Evolutionary conservation across 2,113 vertebrate genomes (phyloP).

Genomic region (Bufo bufo): DNA sequence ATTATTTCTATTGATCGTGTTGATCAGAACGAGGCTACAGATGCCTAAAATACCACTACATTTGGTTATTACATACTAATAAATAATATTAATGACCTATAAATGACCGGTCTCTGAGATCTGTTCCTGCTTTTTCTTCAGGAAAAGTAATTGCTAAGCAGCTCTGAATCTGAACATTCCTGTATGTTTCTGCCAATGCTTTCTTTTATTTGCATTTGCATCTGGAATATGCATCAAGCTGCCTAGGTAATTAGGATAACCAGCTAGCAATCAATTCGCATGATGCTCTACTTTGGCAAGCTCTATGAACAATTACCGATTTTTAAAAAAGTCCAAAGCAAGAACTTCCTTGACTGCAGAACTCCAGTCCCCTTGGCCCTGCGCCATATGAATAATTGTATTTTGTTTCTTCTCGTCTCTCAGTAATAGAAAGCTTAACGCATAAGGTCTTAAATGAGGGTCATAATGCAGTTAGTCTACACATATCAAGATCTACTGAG

Average conservation of each 20-base stretch:
- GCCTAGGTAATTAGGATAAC: conserved; percentile 24
- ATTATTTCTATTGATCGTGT: too few relatives aligned
- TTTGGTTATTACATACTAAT: too few relatives aligned
- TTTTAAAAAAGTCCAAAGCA: background rate
- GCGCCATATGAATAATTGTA: conserved; percentile 22
- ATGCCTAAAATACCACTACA: too few relatives aligned
- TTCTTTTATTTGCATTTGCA: background rate
- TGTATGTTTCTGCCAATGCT: background rate
- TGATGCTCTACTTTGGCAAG: background rate
- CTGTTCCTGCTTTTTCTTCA: background rate
- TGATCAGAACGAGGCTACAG: too few relatives aligned
- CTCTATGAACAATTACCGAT: conserved; percentile 10
- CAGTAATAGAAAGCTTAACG: background rate
- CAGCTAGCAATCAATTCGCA: conserved; percentile 25
- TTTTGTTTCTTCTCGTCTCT: background rate
- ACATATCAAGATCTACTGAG: too few relatives aligned
- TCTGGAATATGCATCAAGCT: conserved; percentile 34
- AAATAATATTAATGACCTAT: background rate
- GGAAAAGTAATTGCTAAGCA: background rate
- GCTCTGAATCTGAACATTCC: background rate
- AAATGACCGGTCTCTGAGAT: background rate
- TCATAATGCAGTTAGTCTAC: background rate
- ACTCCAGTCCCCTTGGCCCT: background rate
- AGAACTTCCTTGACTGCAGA: background rate
- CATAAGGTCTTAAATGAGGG: background rate